Base-by-base conservation (phyloP, 2,113 vertebrate species). In the Amphiprion percula region DNA sequence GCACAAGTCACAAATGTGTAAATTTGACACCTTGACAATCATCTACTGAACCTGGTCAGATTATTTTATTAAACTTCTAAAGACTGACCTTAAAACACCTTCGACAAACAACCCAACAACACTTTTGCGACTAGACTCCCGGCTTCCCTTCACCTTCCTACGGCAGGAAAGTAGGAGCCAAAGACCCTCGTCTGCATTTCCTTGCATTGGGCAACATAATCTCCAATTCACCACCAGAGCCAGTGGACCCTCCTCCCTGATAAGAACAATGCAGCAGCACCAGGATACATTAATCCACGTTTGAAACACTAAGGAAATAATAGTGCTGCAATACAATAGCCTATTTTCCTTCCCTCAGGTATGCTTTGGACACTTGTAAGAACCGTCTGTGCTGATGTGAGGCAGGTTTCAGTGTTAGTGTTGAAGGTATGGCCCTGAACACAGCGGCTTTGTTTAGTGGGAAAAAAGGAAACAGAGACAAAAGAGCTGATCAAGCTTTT, bases 241-340 rank as follows among this genome's bases (percentile, higher is more conserved):
- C 68, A 24, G 49, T 47, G 73, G 82, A 59, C 65, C 63, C 71
- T 24, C 77, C 78, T 79, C 83, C 69, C 80, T 55, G 76, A 91
- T 91, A 86, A 88, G 84, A 91, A 89, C 89, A 94, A 91, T 92
- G 76, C 82, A 58, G 74, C 77, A 73, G 60, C 67, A 66, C 85
- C 88, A 92, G 93, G 92, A 94, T 90, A 82, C 86, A 93, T 94
- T 92, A 91, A 92, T 92, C 82, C 81, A 63, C 26, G 87, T 73
- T 90, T 92, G 86, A 94, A 93, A 90, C 90, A 93, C 91, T 91
- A 79, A 91, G 94, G 94, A 95, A 94, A 93, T 90, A 92, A 94
- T 94, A 91, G 64, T 58, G 75, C 80, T 67, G 83, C 91, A 94
- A 94, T 94, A 94, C 93, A 95, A 94, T 94, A 80, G 93, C 72